These are phyloP conservation scores for Dryoscopus gambensis DNA, from an alignment of 2,113 vertebrate species.

Conservation along the genomic window DNA sequence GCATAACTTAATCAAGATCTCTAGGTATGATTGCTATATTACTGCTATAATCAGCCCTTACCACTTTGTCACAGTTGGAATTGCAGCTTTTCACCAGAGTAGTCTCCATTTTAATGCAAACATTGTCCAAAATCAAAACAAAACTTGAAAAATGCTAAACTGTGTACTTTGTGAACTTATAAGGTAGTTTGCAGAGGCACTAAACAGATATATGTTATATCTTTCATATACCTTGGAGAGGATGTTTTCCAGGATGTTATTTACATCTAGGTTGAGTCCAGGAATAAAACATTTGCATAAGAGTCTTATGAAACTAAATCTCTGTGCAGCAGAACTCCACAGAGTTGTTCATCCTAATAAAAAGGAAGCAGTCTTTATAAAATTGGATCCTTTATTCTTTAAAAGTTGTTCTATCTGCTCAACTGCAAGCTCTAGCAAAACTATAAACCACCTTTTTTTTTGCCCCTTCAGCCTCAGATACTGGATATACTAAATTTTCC, in stretches of 20 bases:
- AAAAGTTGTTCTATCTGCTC: not conserved
- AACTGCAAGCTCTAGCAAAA: not conserved
- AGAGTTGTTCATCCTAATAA: not conserved
- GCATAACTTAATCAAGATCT: not conserved
- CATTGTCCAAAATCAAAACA: not conserved
- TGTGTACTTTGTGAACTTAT: not conserved
- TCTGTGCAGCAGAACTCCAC: not conserved
- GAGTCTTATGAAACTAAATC: not conserved
- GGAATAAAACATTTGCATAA: not conserved
- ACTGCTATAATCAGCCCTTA: not conserved
- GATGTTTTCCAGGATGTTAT: not conserved
- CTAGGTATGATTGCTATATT: not conserved
- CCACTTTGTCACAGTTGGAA: not conserved
- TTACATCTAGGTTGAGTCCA: not conserved
- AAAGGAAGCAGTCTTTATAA: not conserved
- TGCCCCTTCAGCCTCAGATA: not conserved
- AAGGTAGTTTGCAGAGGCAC: not conserved
- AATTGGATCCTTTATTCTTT: not conserved
- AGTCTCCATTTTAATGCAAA: not conserved
- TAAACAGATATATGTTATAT: not conserved
- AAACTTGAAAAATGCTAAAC: not conserved
- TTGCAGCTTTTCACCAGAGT: not conserved
- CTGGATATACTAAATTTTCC: not conserved
- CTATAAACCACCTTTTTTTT: not conserved
- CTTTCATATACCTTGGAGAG: not conserved